phyloP scores from a whole-genome alignment of 2,113 vertebrate genomes.

The Macaca mulatta region DNA sequence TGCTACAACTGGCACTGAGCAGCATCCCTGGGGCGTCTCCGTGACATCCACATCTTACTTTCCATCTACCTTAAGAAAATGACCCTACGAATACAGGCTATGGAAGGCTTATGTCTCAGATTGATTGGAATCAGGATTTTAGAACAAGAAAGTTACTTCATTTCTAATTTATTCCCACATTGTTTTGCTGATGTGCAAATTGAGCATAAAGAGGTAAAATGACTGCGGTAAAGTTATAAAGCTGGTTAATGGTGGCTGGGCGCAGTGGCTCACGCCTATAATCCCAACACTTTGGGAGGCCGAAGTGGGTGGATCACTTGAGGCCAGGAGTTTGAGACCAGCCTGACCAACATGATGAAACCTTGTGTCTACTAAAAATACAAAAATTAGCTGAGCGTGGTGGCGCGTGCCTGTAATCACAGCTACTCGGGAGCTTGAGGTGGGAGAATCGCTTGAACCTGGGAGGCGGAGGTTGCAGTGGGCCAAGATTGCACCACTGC shows the following conservation, averaged over 20 bases:
- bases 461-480: too few relatives aligned
- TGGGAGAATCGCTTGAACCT: too few relatives aligned
- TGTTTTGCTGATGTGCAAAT: neutral
- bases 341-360: too few relatives aligned
- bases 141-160: neutral
- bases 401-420: too few relatives aligned
- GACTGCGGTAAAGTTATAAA: neutral
- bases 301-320: too few relatives aligned
- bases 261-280: too few relatives aligned
- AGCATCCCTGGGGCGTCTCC: neutral
- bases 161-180: neutral
- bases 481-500: too few relatives aligned
- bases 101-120: neutral
- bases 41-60: neutral
- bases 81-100: neutral
- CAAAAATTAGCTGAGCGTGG: too few relatives aligned
- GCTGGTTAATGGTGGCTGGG: neutral
- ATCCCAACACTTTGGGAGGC: too few relatives aligned
- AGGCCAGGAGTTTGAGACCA: too few relatives aligned
- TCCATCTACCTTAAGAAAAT: neutral
- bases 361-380: too few relatives aligned
- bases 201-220: neutral
- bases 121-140: neutral
- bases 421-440: too few relatives aligned
- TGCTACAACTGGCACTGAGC: neutral